Evolutionary conservation across 2,113 vertebrate genomes (phyloP).

Genomic region (Panurus biarmicus): DNA sequence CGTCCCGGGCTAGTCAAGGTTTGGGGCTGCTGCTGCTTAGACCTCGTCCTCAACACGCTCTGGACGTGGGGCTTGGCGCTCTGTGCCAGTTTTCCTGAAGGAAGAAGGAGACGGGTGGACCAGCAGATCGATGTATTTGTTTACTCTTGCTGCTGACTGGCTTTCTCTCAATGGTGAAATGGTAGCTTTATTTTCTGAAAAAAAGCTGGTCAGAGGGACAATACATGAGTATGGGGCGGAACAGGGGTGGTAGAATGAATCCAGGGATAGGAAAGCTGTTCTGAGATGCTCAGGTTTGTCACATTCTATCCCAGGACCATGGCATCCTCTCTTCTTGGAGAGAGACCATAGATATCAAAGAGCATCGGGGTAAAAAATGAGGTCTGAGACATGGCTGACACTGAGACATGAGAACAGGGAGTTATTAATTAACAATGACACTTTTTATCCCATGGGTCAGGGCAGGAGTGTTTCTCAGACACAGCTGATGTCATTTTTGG

Average conservation of each 20-base stretch:
- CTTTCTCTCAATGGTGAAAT: not conserved
- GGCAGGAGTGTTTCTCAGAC: not conserved
- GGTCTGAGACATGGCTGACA: not conserved
- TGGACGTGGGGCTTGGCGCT: not conserved
- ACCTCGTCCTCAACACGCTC: not conserved
- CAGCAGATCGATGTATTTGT: not conserved
- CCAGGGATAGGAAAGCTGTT: not conserved
- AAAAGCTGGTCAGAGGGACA: not conserved
- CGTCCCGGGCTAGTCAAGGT: not conserved
- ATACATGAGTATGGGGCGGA: not conserved
- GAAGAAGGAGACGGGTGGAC: not conserved
- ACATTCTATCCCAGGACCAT: not conserved
- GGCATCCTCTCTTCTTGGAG: not conserved
- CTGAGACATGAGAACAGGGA: not conserved
- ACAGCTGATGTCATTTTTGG: not conserved
- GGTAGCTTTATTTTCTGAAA: not conserved
- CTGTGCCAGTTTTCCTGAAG: not conserved
- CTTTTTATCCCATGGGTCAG: not conserved
- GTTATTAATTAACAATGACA: not conserved
- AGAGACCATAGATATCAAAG: not conserved
- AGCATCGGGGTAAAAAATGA: not conserved
- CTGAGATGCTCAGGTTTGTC: not conserved
- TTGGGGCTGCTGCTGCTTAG: not conserved
- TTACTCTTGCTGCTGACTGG: not conserved
- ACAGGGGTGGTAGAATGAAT: not conserved